Evolutionary conservation across 2,888 invertebrate genomes (phyloP), one percentile per base, ranked within the genome.

Genomic region (Drosophila merina): DNA sequence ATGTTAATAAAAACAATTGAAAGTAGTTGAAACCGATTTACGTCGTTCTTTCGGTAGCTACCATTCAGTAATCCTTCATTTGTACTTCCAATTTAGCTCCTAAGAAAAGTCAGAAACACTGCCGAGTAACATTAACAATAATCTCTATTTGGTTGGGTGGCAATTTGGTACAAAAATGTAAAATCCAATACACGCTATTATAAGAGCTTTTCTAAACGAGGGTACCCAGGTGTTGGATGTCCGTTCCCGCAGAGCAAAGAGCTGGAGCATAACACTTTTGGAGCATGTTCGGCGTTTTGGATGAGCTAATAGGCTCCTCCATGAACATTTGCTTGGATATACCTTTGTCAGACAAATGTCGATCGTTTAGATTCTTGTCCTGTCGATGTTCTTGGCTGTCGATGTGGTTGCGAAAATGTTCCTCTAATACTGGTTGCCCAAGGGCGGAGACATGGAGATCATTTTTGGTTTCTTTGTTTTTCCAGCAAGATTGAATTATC

Each of bases 211-310:
- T 7, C 44, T 64, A 79, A 8, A 79, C 79, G 0, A 79, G 81
- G 38, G 79, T 79, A 4, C 81, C 79, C 49, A 80, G 59, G 26
- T 80, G 59, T 20, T 80, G 50, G n/a, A 80, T 68, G 33, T 75
- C 59, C 4, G 40, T 38, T 12, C 36, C 40, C 7, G 3, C 26
- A 9, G 26, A 4, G 10, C 54, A 31, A 14, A 20, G 40, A 20
- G 40, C 31, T 28, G 36, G 52, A 36, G 36, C 36, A 12, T n/a
- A 36, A 36, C 36, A 36, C 36, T 36, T 36, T 6, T 6, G 9
- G 8, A 7, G 9, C 30, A 25, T 9, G 25, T 0, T 10, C 4
- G 20, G 9, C 5, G 9, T 25, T 9, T 25, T 7, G 20, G 26
- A n/a, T 25, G 44, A 10, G 14, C 36, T 25, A 12, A 51, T 4